Percentiles rank a stretch among this genome's conserved stretches.
Conservation (phyloP, 2,797 vertebrate genomes). For the Natrix natrix region DNA sequence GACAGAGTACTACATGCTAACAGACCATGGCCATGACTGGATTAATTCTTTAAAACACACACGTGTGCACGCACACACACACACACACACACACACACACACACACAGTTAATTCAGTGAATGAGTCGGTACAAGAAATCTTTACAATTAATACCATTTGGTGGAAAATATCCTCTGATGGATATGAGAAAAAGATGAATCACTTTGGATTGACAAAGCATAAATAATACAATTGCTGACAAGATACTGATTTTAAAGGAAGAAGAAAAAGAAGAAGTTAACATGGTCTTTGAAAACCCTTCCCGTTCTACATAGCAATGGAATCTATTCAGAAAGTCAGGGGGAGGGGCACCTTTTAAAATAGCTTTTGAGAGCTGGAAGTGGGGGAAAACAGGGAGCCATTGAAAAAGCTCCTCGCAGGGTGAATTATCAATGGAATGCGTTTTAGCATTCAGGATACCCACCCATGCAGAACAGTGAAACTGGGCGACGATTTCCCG, state of each 20-base stretch:
- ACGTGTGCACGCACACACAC: not conserved
- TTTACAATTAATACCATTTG: not conserved
- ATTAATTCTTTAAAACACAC: not conserved
- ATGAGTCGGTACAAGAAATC: slow-evolving; percentile 4
- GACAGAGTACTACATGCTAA: not conserved
- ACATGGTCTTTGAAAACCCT: slow-evolving; percentile 43
- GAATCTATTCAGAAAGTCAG: slow-evolving; percentile 51
- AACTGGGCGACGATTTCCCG: slow-evolving; percentile 69
- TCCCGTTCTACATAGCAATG: slow-evolving; percentile 41
- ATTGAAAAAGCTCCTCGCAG: slow-evolving; percentile 69
- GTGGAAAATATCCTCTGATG: slow-evolving; percentile 28
- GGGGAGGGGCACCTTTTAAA: slow-evolving; percentile 42
- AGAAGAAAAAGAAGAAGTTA: slow-evolving; percentile 27
- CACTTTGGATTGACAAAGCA: slow-evolving; percentile 36
- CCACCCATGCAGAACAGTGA: slow-evolving; percentile 78
- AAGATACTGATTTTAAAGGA: not conserved
- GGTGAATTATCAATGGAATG: slow-evolving; percentile 75
- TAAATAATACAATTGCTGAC: slow-evolving; percentile 33
- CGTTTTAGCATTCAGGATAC: slow-evolving; percentile 74
- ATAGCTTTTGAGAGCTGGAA: slow-evolving; percentile 49
- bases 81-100: not conserved
- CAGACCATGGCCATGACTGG: not conserved
- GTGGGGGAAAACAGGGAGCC: slow-evolving; percentile 39
- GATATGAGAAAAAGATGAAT: slow-evolving; percentile 52
- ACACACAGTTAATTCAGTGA: not conserved